These are phyloP conservation scores for Rhagoletis pomonella DNA, from an alignment of 1,140 invertebrate genomes.

Conservation along the genomic window DNA sequence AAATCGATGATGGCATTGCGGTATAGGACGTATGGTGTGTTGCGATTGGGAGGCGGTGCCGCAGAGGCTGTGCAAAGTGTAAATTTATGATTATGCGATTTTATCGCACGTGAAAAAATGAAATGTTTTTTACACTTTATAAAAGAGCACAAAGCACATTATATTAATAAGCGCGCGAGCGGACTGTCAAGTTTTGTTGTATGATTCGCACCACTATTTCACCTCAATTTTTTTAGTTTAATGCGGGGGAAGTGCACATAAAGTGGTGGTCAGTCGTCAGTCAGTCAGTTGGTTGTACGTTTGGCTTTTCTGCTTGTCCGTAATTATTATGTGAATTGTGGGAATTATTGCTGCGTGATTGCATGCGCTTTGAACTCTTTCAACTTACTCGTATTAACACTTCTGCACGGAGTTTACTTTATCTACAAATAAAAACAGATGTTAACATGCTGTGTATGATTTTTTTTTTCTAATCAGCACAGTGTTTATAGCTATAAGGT, in stretches of 20 bases:
- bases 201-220: background rate
- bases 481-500: too few relatives aligned
- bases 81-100: slow-evolving; percentile 74
- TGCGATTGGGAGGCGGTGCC: slow-evolving; percentile 64
- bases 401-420: background rate
- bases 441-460: too few relatives aligned
- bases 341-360: slow-evolving; percentile 7
- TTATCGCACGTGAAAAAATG: slow-evolving; percentile 73
- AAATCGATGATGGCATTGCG: background rate
- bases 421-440: too few relatives aligned
- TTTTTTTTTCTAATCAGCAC: too few relatives aligned
- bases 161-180: slow-evolving; percentile 72
- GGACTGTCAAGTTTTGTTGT: slow-evolving; percentile 64
- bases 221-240: too few relatives aligned
- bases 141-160: slow-evolving; percentile 59
- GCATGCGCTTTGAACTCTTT: background rate
- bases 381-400: background rate
- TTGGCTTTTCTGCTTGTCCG: background rate
- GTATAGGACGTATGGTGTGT: background rate
- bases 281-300: slow-evolving; percentile 13
- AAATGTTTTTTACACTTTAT: slow-evolving; percentile 72
- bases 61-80: slow-evolving; percentile 73
- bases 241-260: background rate
- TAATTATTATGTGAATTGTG: slow-evolving; percentile 16
- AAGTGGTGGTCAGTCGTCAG: background rate